phyloP scores from a whole-genome alignment of 2,113 vertebrate species.

The Cinclus mexicanus region DNA sequence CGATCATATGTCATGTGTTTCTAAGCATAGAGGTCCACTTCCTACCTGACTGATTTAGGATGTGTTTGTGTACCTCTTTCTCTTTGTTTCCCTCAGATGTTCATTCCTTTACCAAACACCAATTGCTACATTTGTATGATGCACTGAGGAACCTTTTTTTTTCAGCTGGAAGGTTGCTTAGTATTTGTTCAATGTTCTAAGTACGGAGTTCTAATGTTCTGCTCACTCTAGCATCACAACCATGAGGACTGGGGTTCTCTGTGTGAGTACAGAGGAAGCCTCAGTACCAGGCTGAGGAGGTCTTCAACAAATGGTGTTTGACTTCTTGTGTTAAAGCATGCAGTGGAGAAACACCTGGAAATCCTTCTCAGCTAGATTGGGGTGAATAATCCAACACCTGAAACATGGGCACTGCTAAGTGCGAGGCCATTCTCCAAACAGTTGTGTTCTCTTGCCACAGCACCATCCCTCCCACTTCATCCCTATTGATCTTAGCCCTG shows the following conservation, averaged over 20 bases:
- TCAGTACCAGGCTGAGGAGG: neutral
- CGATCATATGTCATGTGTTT: fast-evolving
- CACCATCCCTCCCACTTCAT: neutral
- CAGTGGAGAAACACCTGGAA: neutral
- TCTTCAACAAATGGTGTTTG: neutral
- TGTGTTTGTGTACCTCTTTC: neutral
- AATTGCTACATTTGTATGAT: neutral
- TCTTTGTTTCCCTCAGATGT: neutral
- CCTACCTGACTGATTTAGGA: neutral
- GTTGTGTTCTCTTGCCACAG: neutral
- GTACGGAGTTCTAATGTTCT: neutral
- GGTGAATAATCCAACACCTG: neutral
- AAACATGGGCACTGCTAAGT: neutral
- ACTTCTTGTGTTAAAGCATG: neutral
- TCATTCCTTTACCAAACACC: neutral
- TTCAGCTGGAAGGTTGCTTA: neutral
- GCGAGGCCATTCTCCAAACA: neutral
- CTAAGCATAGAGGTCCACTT: neutral
- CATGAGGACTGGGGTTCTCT: neutral
- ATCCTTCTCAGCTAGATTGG: neutral
- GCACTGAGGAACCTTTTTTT: neutral
- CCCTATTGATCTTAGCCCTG: neutral
- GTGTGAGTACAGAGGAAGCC: neutral
- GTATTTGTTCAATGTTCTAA: neutral
- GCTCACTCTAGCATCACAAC: neutral